Evolutionary conservation across 2,888 invertebrate genomes (phyloP), one percentile per base, ranked within the genome.

Genomic region (Agonopterix heracliana): DNA sequence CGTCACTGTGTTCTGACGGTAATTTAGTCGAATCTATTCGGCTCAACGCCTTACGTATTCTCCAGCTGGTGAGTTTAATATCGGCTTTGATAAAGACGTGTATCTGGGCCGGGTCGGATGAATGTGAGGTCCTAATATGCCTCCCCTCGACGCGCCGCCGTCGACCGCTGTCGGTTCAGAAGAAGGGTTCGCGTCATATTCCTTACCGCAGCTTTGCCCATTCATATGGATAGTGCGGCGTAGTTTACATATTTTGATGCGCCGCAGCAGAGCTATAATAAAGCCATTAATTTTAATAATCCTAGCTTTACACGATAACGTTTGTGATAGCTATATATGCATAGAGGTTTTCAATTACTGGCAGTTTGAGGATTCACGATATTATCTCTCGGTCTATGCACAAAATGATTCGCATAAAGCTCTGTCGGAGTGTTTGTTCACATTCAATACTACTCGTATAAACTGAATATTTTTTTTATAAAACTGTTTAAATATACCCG

Each of bases 1-100:
- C 26, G 26, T 26, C 26, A 26, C 26, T 26, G 26, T 26, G 26
- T 26, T 26, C 26, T 26, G 26, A 26, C 26, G 26, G 26, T 26
- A 26, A 5, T 26, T 74, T 72, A 71, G 66, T 69, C 63, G 66
- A 71, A 72, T 74, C 69, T 70, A 74, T 76, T 74, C 69, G 64
- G 60, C 75, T 74, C 69, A 64, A 60, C 64, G 55, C 63, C 60
- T 71, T 69, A 70, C 61, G 66, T 68, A 74, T 72, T 72, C 70
- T 74, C 63, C 73, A 67, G 68, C 72, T 74, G 71, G 68, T 62
- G 66, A 76, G 77, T 79, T 81, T 81, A 82, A 82, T 82, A 83
- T 77, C 75, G 70, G 68, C 65, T 78, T 76, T 80, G 77, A 79
- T 81, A 80, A 78, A 80, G 81, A 80, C 76, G 71, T 75, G 76